Evolutionary conservation across 2,113 vertebrate species (phyloP).

Genomic region (Lepus americanus): DNA sequence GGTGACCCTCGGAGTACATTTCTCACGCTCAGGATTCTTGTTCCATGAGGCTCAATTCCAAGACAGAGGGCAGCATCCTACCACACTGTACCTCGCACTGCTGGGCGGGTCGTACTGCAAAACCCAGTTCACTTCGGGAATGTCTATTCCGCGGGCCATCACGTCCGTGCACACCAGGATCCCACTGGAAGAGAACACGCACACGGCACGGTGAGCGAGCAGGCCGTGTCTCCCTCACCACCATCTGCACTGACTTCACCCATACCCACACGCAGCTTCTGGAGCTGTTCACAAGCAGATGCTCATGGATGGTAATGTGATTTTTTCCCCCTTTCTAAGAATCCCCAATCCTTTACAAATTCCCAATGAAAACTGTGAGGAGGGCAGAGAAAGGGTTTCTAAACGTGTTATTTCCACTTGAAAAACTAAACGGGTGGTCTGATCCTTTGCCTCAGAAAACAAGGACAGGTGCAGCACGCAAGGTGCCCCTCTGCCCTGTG

Average conservation of each 20-base stretch:
- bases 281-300: not conserved
- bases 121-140: slow-evolving; percentile 98
- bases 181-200: slow-evolving; percentile 88
- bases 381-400: not conserved
- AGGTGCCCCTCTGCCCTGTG: too few species aligned
- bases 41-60: not conserved
- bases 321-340: not conserved
- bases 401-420: not conserved
- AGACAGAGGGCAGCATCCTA: not conserved
- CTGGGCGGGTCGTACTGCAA: slow-evolving; percentile 97
- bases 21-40: not conserved
- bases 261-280: fast-evolving
- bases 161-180: slow-evolving; percentile 97
- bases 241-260: fast-evolving
- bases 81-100: slow-evolving; percentile 91
- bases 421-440: not conserved
- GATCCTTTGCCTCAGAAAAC: not conserved
- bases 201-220: not conserved
- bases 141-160: slow-evolving; percentile 98
- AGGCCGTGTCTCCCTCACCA: fast-evolving
- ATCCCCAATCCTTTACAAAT: not conserved
- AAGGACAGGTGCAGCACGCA: too few species aligned
- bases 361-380: not conserved
- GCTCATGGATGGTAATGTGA: not conserved
- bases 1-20: fast-evolving